A percentile compares a stretch with the other conserved stretches of the same genome.
Conservation (phyloP, 35 echinoderm and acorn worm genomes). For the Stichopus chloronotus region DNA sequence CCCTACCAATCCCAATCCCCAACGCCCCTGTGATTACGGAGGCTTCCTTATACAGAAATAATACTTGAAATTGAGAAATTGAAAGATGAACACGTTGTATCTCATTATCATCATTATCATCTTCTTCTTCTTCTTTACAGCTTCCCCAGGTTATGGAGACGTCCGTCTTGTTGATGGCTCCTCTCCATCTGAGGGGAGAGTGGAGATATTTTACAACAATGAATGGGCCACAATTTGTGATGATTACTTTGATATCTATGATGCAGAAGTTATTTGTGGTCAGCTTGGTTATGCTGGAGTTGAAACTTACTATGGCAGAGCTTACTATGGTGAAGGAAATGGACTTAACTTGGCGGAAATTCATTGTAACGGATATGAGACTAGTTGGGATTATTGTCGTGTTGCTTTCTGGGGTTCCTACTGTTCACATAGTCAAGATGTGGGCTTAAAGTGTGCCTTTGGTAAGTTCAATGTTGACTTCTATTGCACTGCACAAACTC, state of each 20-base stretch:
- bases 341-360: constrained; percentile 31
- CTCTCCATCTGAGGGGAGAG: not conserved
- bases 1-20: too few species aligned
- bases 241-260: constrained; percentile 44
- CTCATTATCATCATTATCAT: too few species aligned
- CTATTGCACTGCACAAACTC: too few species aligned
- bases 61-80: too few species aligned
- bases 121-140: too few species aligned
- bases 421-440: not conserved
- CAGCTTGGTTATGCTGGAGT: constrained; percentile 45
- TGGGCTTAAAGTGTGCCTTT: not conserved
- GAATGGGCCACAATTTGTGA: constrained; percentile 62
- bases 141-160: not conserved
- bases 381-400: not conserved
- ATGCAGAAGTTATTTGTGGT: constrained; percentile 43
- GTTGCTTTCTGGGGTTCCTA: not conserved
- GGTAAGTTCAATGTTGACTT: not conserved
- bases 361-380: constrained; percentile 7
- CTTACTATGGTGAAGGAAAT: constrained; percentile 10
- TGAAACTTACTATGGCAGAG: not conserved
- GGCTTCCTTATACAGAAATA: too few species aligned
- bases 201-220: constrained; percentile 43
- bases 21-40: too few species aligned
- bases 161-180: constrained; percentile 27
- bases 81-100: too few species aligned